A percentile compares a stretch with the other conserved stretches of the same genome.
phyloP scores from a whole-genome alignment of 1,140 invertebrate genomes.

The Neodiprion lecontei region DNA sequence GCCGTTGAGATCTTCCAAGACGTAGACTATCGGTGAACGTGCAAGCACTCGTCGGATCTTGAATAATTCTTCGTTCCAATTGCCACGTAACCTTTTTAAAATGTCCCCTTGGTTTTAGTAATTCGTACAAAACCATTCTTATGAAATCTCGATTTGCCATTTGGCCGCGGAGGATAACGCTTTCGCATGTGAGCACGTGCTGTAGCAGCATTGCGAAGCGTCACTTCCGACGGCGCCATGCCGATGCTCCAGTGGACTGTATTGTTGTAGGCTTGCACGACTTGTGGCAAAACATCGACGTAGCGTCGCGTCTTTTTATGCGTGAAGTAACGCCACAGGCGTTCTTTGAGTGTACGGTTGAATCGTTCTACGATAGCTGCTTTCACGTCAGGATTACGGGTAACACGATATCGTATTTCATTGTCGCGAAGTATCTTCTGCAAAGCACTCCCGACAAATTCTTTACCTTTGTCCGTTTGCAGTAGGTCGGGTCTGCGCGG shows the following conservation, averaged over 20 bases:
- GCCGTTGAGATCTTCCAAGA: not conserved
- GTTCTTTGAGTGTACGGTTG: constrained; percentile 35
- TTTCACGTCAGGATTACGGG: constrained; percentile 31
- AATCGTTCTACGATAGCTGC: constrained; percentile 32
- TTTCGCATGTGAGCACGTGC: not conserved
- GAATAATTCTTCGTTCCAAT: not conserved
- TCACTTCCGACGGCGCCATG: constrained; percentile 19
- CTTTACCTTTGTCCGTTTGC: constrained; percentile 31
- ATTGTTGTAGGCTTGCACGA: constrained; percentile 24
- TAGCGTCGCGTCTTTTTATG: too few species aligned
- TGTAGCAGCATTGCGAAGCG: constrained; percentile 12
- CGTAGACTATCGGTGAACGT: not conserved
- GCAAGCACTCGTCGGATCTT: not conserved
- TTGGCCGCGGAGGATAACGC: not conserved
- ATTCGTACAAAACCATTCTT: not conserved
- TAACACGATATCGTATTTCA: not conserved
- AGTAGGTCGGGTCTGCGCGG: constrained; percentile 15
- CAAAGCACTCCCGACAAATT: constrained; percentile 25
- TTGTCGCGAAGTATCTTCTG: constrained; percentile 27
- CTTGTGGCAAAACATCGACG: too few species aligned
- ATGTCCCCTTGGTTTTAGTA: not conserved
- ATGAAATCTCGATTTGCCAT: not conserved
- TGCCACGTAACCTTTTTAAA: not conserved
- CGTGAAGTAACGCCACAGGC: constrained; percentile 35
- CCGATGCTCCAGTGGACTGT: constrained; percentile 25